Base-by-base conservation (phyloP, 2,113 vertebrate species). In the Salvator merianae region DNA sequence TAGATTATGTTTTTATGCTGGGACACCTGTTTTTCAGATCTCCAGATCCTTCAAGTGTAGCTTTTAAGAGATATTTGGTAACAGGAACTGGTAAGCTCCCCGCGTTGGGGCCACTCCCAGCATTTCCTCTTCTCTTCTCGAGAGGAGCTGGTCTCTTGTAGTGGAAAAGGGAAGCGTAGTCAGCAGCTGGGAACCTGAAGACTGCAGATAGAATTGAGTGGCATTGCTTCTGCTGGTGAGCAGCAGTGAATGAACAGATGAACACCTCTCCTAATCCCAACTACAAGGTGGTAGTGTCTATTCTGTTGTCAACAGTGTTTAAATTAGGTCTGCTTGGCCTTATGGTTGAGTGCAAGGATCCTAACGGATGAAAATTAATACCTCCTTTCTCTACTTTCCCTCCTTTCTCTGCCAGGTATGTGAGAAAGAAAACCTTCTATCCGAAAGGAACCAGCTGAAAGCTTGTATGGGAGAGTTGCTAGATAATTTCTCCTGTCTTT, bases 401-500 rank as follows among this genome's bases (percentile, higher is more conserved):
- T 47, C 13, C 12, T 90, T 55, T 89, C 22, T 91, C 72, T 85
- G 86, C n/a, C 94, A 99, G 99, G 98, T 99, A 72, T 97, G 97
- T 91, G 99, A 99, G 94, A 99, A 99, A 90, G 99, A 99, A 91
- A 99, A 99, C 90, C 93, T 99, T 88, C 96, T 99, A 91, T 98
- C 98, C 0, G 99, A 99, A 96, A 96, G 98, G 93, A 99, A 99
- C 92, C 98, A 99, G 89, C 95, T 99, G 95, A 99, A 99, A 93
- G 98, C 97, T 0, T 99, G 98, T 85, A 99, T 99, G 99, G 98
- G 98, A 16, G 99, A 99, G 93, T 96, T 99, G 88, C 95, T 98
- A 95, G 99, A 99, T 95, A 99, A 99, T 94, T 99, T 99, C 95
- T 99, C 99, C 3, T 99, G 99, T 89, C 96, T 99, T 92, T 99